Evolutionary conservation across 2,113 vertebrate species (phyloP), one percentile per base, ranked within the genome.

Genomic region (Willisornis vidua): DNA sequence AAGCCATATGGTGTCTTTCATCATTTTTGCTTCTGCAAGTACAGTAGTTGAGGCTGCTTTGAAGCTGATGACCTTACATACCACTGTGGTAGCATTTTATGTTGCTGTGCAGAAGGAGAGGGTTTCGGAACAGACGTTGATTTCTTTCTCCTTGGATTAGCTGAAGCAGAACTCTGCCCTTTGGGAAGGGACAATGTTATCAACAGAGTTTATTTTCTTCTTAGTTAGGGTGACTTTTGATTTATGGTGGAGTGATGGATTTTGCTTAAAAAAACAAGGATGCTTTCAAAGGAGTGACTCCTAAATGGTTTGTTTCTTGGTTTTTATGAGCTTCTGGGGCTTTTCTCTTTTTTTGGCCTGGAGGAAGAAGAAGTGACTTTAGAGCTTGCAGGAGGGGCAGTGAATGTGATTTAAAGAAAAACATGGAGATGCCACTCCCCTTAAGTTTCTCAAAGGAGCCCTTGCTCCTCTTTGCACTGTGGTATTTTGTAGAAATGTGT

Each of bases 1-100:
- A 95, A 96, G 95, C 82, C 96, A 95, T 96, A 95, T 96, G 86
- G 93, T 95, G 67, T 93, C 95, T 96, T 95, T 96, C 77, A 96
- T 96, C 70, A 48, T 95, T 96, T 96, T 94, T 96, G 55, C 87
- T 94, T 93, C 87, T 96, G 48, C 94, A 81, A 75, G 84, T 96
- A 89, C 65, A 96, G 84, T 96, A 97, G 90, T 95, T 95, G 94
- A 86, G 97, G 82, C 72, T 76, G 81, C 89, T 97, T 96, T 95
- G 90, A 98, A 97, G 93, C 71, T 71, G 67, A 66, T 97, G 84
- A 97, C 91, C 73, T 96, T 96, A 83, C 95, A 91, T 97, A 91
- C 94, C 95, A 92, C 35, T 85, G 85, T 92, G 92, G 90, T 93
- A 85, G 84, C 93, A 85, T 96, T 97, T 95, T 93, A 24, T 92